Percentiles rank a stretch among this genome's conserved stretches.
These are phyloP conservation scores for Protodeltote pygarga DNA, from an alignment of 2,888 invertebrate genomes.

Conservation along the genomic window DNA sequence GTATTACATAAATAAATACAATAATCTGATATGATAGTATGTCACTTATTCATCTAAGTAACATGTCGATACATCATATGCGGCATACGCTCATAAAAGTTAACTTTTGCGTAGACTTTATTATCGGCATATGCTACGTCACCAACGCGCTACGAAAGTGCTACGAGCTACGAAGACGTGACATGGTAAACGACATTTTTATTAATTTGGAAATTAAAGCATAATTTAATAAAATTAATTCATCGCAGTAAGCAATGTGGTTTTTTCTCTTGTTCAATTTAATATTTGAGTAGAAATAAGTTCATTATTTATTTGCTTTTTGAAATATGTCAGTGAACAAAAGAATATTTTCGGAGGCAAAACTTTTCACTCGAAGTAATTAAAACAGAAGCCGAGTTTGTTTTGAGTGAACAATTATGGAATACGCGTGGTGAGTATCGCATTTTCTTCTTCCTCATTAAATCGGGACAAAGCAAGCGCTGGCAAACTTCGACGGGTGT, in stretches of 20 bases:
- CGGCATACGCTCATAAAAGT: no score
- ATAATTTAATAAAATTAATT: neutral
- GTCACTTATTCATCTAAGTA: no score
- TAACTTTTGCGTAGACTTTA: neutral
- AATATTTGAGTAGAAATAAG: no score
- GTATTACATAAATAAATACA: no score
- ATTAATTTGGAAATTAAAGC: neutral
- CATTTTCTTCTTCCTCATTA: constrained; percentile 78
- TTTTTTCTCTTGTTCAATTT: no score
- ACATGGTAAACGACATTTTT: neutral
- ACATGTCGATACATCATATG: no score
- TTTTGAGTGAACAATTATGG: constrained; percentile 75
- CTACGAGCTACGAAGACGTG: constrained; percentile 40
- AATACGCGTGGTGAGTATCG: constrained; percentile 68
- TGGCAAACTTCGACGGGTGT: constrained; percentile 80
- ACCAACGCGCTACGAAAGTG: constrained; percentile 42
- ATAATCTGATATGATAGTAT: no score
- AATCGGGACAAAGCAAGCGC: constrained; percentile 78
- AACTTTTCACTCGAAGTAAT: constrained; percentile 71
- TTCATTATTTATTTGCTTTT: constrained; percentile 20
- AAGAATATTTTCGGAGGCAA: constrained; percentile 52
- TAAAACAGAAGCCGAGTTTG: constrained; percentile 71
- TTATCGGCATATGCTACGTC: constrained; percentile 3
- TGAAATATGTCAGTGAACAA: constrained; percentile 48
- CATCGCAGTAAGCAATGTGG: neutral